phyloP scores from a whole-genome alignment of 2,888 invertebrate genomes.

The Dromius quadrimaculatus region DNA sequence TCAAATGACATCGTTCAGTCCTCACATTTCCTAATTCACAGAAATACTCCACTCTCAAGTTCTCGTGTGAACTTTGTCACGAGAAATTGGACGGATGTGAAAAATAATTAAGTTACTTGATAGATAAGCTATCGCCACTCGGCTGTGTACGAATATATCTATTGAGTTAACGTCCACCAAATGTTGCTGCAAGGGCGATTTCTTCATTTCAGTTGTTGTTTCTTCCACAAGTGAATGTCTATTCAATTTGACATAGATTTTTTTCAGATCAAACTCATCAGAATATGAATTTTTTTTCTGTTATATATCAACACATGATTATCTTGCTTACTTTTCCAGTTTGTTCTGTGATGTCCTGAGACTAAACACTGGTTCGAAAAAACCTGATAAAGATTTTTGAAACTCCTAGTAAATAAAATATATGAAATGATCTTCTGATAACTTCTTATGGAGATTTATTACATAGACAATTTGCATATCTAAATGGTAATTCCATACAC shows the following conservation, averaged over 20 bases:
- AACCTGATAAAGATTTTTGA: conserved; percentile 1
- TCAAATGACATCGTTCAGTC: conserved; percentile 17
- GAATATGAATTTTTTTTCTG: too few species aligned
- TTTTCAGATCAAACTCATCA: too few species aligned
- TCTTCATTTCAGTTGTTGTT: conserved; percentile 31
- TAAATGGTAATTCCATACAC: conserved; percentile 48
- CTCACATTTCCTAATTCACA: neutral
- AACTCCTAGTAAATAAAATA: conserved; percentile 34
- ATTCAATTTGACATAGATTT: too few species aligned
- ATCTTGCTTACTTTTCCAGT: too few species aligned
- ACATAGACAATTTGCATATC: conserved; percentile 36
- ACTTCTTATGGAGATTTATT: conserved; percentile 47
- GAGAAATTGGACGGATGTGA: conserved; percentile 47
- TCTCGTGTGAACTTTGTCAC: conserved; percentile 9
- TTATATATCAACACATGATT: too few species aligned
- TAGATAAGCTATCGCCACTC: conserved; percentile 23
- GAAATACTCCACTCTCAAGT: neutral
- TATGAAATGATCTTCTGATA: conserved; percentile 39
- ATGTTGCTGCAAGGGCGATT: conserved; percentile 39
- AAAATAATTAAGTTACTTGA: conserved; percentile 46
- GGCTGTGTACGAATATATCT: neutral
- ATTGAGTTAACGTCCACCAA: conserved; percentile 9
- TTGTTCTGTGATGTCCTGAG: too few species aligned
- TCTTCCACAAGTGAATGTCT: too few species aligned
- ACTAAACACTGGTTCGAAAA: too few species aligned